Evolutionary conservation across 2,888 invertebrate species (phyloP), one percentile per base, ranked within the genome.

Genomic region (Ditylenchus weischeri): DNA sequence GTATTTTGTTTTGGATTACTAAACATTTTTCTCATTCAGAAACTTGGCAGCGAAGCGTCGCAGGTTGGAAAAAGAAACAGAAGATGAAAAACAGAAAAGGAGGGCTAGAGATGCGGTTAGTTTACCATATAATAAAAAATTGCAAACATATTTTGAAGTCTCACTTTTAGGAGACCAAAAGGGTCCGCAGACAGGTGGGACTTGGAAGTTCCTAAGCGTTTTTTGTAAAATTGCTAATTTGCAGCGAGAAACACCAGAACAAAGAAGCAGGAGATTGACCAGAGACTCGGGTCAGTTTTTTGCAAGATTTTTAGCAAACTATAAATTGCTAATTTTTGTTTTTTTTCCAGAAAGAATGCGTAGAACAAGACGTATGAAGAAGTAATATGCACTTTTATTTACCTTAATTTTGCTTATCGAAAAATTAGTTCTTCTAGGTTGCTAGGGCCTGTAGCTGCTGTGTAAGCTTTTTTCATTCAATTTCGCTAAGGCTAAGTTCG

Each of bases 231-330:
- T 43, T 43, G 15, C 43, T 8, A 15, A 43, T 43, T 43, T 43
- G 3, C 15, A 54, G 54, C 11, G 54, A 29, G 54, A 54, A 29
- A 54, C 54, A 10, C 54, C 54, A 15, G 54, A 54, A 18, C 54
- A 54, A 29, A 21, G 54, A 54, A 54, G 29, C 21, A 54, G 29
- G 54, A 54, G 54, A n/a, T 54, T 54, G n/a, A 54, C 54, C 29
- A 21, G 54, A 7, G 54, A 54, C 10, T 43, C 43, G 13, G 43
- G 43, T 43, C 2, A 43, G 43, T 6, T 43, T 2, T 43, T 43
- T 43, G 8, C 43, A 43, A 15, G 29, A n/a, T n/a, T 43, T 15
- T 6, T 2, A 43, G 8, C 3, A 8, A 43, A 15, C 43, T 8
- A 43, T 13, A 15, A 43, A 15, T 43, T 43, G 2, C 15, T 43